phyloP scores from a whole-genome alignment of 2,888 invertebrate genomes.

The Aphodius granarius region DNA sequence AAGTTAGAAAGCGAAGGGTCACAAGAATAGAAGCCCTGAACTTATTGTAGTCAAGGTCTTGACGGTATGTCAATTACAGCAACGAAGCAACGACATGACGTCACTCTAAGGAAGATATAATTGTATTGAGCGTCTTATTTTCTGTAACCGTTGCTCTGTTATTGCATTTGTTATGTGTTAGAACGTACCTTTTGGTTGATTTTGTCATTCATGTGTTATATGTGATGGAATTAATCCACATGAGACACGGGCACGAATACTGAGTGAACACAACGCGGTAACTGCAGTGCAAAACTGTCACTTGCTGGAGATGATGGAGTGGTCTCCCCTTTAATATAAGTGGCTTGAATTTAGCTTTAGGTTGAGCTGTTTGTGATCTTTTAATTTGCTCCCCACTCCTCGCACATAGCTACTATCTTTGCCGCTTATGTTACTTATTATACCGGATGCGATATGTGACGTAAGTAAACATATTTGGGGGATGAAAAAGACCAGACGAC shows the following conservation, averaged over 20 bases:
- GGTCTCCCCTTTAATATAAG: constrained; percentile 7
- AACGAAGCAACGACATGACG: not conserved
- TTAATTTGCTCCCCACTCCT: not conserved
- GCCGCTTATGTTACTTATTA: not conserved
- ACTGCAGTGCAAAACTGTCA: not conserved
- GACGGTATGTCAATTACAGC: not conserved
- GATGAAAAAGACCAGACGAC: not conserved
- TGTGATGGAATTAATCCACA: not conserved
- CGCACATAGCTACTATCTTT: too few relatives aligned
- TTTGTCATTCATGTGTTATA: constrained; percentile 2
- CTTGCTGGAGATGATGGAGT: not conserved
- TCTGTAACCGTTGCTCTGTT: too few relatives aligned
- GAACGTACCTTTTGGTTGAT: not conserved
- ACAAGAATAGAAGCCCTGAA: too few relatives aligned
- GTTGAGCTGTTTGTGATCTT: not conserved
- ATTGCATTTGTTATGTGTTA: not conserved
- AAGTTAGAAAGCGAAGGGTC: too few relatives aligned
- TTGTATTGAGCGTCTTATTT: not conserved
- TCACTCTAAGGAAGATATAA: not conserved
- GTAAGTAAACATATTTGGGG: not conserved
- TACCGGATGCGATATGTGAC: too few relatives aligned
- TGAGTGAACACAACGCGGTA: not conserved
- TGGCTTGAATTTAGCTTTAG: constrained; percentile 6
- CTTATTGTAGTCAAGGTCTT: too few relatives aligned
- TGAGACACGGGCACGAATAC: too few relatives aligned